Base-by-base conservation (phyloP, 2,797 vertebrate genomes). In the Silurus aristotelis region DNA sequence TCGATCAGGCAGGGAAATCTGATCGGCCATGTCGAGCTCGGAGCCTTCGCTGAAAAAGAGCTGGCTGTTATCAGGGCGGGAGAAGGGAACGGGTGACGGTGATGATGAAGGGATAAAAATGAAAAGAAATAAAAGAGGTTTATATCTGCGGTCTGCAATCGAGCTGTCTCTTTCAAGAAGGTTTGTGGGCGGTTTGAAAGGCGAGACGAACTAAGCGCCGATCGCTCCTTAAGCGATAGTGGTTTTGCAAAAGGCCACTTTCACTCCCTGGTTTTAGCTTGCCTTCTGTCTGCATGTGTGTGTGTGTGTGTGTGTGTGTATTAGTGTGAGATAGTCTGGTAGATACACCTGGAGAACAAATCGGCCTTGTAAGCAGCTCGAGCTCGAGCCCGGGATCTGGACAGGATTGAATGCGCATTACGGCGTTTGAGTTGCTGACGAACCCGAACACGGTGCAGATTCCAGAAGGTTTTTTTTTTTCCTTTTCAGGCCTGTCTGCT, bases 141-240 rank as follows among this genome's bases (percentile, higher is more conserved):
- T 83, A 88, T 85, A 89, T 89, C 89, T 82, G 87, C 43, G 72
- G 80, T 87, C 87, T 87, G 85, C 89, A 87, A 89, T 89, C 85
- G 79, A 89, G 84, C 85, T 71, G 55, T 46, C 46, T 15, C 87
- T 88, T 88, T 89, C 82, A 88, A 82, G 82, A 88, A 82, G 79
- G 72, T 87, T 88, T 87, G 82, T 83, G 86, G 86, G 75, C 72
- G 79, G 87, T 84, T 84, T 86, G 89, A 87, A 89, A 89, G 87
- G 76, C 73, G 81, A 89, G 86, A 88, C 19, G 71, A 84, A 71
- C 73, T 71, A 80, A 89, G 89, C 73, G 52, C 67, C 61, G 48
- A 87, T 87, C 86, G 61, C 82, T 84, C 79, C 80, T 88, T 81
- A 31, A 83, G 87, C 80, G 80, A 87, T 84, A 88, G 67, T 60